Evolutionary conservation across 1,140 invertebrate genomes (phyloP), one percentile per base, ranked within the genome.

Genomic region (Hermetia illucens): DNA sequence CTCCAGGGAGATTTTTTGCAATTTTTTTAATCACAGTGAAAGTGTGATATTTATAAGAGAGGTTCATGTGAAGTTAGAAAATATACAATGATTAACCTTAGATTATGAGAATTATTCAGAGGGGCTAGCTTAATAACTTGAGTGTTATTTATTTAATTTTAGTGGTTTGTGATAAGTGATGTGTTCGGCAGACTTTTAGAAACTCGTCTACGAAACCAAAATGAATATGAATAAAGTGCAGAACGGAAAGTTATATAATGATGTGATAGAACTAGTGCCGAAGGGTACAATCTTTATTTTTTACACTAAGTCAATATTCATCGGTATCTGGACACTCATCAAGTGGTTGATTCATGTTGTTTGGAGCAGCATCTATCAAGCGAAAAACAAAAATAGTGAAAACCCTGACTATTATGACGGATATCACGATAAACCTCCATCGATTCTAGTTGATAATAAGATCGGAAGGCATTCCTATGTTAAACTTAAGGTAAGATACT

Each of bases 401-500:
- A 3, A 33, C 6, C n/a, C n/a, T 4, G 5, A 8, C 4, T 17
- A 6, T 16, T n/a, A 3, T 21, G 38, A 16, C 5, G 16, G n/a
- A 12, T 33, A 21, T n/a, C 52, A 72, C 13, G 72, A 74, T 43
- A 74, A 67, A 36, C 74, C 74, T 6, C 75, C 75, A 1, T 41
- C 53, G 10, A 77, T 73, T 51, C 53, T 78, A 1, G 57, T 72
- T 3, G 71, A 74, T 43, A 64, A 69, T 9, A 58, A 55, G 10
- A 54, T 75, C 41, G 76, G 75, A 16, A 64, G 64, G 40, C 75
- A 78, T 56, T 72, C 66, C 37, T 77, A 75, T 46, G 63, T 76
- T 12, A 77, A 78, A 60, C 53, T 78, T 13, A 72, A 72, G 62
- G 76, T 75, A 62, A 64, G 50, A 17, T 39, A 19, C 15, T 38